Conservation (phyloP, 1,140 invertebrate genomes). For the Campoletis sonorensis region DNA sequence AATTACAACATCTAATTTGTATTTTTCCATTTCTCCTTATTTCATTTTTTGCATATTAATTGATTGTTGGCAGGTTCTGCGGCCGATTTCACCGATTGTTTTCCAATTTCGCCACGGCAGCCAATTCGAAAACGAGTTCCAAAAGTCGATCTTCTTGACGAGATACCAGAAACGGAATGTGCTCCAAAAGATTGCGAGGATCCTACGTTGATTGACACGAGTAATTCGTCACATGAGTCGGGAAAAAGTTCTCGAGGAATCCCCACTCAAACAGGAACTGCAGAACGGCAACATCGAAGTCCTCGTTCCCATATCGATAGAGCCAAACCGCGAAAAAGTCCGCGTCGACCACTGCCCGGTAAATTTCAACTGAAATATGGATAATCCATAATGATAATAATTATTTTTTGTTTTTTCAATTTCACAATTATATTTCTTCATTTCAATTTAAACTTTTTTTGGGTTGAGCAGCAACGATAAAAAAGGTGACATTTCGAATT, state of each 20-base stretch:
- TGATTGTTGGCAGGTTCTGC: conserved; percentile 73
- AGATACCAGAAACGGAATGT: conserved; percentile 55
- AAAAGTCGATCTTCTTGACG: conserved; percentile 56
- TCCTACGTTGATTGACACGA: conserved; percentile 23
- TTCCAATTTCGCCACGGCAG: conserved; percentile 71
- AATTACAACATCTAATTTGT: background rate
- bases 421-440: background rate
- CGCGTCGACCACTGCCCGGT: conserved; percentile 75
- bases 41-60: background rate
- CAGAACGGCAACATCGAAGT: conserved; percentile 58
- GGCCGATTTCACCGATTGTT: conserved; percentile 74
- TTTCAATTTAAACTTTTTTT: background rate
- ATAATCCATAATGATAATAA: too few relatives aligned
- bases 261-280: conserved; percentile 49
- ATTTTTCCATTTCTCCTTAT: background rate
- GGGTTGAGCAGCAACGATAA: background rate
- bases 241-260: conserved; percentile 55
- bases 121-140: conserved; percentile 63
- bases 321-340: conserved; percentile 77
- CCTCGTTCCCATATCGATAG: conserved; percentile 72
- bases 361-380: background rate
- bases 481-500: background rate
- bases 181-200: conserved; percentile 15
- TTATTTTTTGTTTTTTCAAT: background rate
- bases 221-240: conserved; percentile 50